Conservation (phyloP, 2,888 invertebrate genomes). For the Cancer borealis region DNA sequence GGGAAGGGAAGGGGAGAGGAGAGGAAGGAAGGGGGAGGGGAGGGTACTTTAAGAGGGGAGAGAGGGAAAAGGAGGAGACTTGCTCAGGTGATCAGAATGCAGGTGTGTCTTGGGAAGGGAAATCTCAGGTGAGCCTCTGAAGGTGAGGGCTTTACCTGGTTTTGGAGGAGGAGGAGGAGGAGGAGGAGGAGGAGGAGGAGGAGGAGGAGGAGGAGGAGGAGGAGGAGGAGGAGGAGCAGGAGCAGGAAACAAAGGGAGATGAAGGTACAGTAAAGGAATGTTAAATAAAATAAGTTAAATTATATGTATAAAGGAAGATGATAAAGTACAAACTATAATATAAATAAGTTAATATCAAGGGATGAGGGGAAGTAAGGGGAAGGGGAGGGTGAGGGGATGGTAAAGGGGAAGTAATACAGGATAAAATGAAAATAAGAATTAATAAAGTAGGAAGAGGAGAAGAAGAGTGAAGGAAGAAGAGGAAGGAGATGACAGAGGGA, state of each 20-base stretch:
- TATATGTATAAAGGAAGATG: too few species aligned
- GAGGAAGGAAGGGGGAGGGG: too few species aligned
- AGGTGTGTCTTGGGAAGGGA: too few species aligned
- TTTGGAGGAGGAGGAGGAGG: not conserved
- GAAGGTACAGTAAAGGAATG: not conserved
- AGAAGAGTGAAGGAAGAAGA: not conserved
- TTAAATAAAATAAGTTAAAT: too few species aligned
- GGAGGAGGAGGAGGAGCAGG: not conserved
- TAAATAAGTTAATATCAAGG: too few species aligned
- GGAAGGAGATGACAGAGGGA: not conserved
- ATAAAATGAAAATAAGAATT: not conserved
- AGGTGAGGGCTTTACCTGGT: not conserved
- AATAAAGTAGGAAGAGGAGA: not conserved
- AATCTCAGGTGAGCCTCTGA: not conserved
- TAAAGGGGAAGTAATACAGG: not conserved
- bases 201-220: too few species aligned
- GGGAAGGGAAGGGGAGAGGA: not conserved
- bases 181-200: too few species aligned
- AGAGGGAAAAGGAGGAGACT: not conserved
- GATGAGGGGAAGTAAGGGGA: not conserved
- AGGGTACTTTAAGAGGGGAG: not conserved
- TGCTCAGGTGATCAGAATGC: not conserved
- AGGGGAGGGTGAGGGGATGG: too few species aligned
- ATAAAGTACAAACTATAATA: too few species aligned
- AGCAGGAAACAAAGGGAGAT: not conserved